Evolutionary conservation across 1,140 invertebrate genomes (phyloP).

Genomic region (Drosophila biarmipes): DNA sequence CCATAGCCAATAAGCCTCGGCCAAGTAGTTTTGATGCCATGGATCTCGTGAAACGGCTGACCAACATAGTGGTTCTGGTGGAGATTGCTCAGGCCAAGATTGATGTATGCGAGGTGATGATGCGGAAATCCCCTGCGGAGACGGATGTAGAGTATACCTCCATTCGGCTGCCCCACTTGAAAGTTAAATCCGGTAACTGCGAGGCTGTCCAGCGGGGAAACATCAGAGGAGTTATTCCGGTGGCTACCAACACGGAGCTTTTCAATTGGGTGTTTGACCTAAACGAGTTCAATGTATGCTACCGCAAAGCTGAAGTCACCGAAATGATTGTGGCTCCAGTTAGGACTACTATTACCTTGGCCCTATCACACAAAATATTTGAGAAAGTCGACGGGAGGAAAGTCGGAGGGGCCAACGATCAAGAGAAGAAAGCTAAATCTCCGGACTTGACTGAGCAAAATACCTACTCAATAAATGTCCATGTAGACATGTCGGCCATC

Average conservation of each 20-base stretch:
- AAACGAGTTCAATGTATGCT: conserved; percentile 50
- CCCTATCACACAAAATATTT: conserved; percentile 47
- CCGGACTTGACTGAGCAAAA: background rate
- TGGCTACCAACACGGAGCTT: conserved; percentile 15
- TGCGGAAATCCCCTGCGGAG: conserved; percentile 15
- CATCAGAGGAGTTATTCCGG: conserved; percentile 40
- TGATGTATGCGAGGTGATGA: conserved; percentile 59
- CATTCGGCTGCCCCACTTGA: conserved; percentile 40
- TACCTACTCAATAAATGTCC: conserved; percentile 62
- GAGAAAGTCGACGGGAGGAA: conserved; percentile 5
- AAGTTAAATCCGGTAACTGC: conserved; percentile 52
- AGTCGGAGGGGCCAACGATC: background rate
- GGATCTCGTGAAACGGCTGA: conserved; percentile 37
- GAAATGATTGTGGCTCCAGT: conserved; percentile 84
- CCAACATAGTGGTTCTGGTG: conserved; percentile 49
- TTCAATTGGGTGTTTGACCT: conserved; percentile 68
- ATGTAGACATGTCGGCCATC: conserved; percentile 66
- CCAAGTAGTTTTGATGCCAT: conserved; percentile 10
- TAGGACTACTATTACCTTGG: conserved; percentile 86
- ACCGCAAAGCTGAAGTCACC: conserved; percentile 4
- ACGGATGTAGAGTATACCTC: conserved; percentile 47
- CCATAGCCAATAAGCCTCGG: background rate
- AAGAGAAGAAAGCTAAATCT: background rate
- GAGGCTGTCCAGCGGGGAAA: conserved; percentile 65
- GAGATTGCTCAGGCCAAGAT: conserved; percentile 58